Conservation (phyloP, 1,140 invertebrate genomes). For the Drosophila chauvacae region DNA sequence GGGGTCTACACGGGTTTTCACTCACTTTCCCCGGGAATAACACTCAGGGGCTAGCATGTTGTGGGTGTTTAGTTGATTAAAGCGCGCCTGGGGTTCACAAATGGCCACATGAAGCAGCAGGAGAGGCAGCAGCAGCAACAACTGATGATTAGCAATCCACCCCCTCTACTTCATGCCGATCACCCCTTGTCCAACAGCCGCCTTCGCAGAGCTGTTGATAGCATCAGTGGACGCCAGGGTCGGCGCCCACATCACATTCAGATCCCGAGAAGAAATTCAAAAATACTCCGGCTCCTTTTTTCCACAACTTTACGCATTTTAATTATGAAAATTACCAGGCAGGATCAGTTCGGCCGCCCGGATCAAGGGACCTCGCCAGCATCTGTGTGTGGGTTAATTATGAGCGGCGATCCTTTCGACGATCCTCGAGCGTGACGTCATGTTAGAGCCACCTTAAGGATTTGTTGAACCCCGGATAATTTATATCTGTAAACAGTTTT, state of each 20-base stretch:
- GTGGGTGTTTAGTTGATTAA: constrained; percentile 66
- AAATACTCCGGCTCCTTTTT: constrained; percentile 49
- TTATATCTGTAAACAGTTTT: constrained; percentile 77
- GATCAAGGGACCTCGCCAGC: constrained; percentile 51
- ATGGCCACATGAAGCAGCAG: constrained; percentile 19
- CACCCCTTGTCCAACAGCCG: constrained; percentile 65
- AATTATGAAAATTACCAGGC: constrained; percentile 54
- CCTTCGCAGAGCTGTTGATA: constrained; percentile 67
- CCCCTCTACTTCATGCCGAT: constrained; percentile 10
- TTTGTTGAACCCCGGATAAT: constrained; percentile 71
- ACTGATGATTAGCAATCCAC: constrained; percentile 53
- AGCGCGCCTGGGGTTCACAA: constrained; percentile 41
- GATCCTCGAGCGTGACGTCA: constrained; percentile 66
- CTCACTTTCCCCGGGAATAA: constrained; percentile 39
- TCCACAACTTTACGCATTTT: constrained; percentile 65
- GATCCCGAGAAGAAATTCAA: constrained; percentile 10
- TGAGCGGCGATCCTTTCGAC: constrained; percentile 32
- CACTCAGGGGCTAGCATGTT: constrained; percentile 19
- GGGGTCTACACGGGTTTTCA: constrained; percentile 73
- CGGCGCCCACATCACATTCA: constrained; percentile 61
- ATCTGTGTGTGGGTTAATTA: constrained; percentile 74
- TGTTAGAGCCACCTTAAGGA: constrained; percentile 60
- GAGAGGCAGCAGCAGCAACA: constrained; percentile 1
- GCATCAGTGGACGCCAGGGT: constrained; percentile 42
- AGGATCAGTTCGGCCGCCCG: constrained; percentile 14